A percentile compares a stretch with the other conserved stretches of the same genome.
Evolutionary conservation across 2,113 vertebrate genomes (phyloP).

Genomic region (Rafetus swinhoei): DNA sequence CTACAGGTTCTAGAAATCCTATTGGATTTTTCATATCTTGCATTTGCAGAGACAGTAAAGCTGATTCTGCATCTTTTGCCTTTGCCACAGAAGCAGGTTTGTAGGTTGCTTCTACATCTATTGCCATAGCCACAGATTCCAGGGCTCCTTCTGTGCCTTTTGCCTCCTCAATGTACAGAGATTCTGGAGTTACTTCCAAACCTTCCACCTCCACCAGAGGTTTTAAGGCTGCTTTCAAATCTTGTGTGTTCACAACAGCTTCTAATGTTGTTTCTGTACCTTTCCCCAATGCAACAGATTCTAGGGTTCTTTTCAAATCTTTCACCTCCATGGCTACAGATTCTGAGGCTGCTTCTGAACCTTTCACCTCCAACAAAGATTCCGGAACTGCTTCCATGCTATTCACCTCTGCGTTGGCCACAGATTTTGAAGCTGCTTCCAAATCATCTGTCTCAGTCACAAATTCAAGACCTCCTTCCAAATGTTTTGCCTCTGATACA

Average conservation of each 20-base stretch:
- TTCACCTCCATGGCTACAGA: neutral
- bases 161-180: neutral
- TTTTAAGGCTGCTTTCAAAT: neutral
- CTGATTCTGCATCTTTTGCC: neutral
- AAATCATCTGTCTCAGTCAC: neutral
- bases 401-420: neutral
- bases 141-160: neutral
- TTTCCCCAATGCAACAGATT: neutral
- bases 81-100: neutral
- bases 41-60: fast-evolving
- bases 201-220: neutral
- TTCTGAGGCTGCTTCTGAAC: neutral
- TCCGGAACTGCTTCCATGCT: neutral
- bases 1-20: neutral
- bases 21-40: constrained; percentile 8
- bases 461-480: neutral
- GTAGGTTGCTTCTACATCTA: neutral
- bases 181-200: neutral
- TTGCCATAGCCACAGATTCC: neutral
- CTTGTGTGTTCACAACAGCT: neutral
- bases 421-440: fast-evolving
- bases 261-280: constrained; percentile 13
- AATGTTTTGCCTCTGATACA: neutral
- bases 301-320: neutral
- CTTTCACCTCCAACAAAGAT: neutral